phyloP scores from a whole-genome alignment of 1,140 invertebrate species.

The Metopolophium dirhodum region DNA sequence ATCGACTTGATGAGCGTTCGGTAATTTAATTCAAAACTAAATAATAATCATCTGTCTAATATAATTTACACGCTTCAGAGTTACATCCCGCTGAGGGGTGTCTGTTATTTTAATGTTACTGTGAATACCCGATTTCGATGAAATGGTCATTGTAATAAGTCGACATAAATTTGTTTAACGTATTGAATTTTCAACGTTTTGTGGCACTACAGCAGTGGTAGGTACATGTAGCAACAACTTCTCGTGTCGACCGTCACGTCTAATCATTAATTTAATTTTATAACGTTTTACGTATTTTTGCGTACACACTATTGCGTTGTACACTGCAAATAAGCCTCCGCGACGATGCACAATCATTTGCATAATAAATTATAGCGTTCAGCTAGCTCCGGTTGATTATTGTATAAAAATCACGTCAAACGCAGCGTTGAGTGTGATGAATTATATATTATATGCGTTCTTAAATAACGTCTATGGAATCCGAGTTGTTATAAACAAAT shows the following conservation, averaged over 20 bases:
- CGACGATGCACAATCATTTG: background rate
- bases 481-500: background rate
- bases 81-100: too few relatives aligned
- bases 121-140: background rate
- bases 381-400: background rate
- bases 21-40: background rate
- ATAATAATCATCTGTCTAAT: too few relatives aligned
- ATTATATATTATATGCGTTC: background rate
- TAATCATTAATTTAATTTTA: background rate
- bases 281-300: background rate
- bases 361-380: background rate
- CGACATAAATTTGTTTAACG: background rate
- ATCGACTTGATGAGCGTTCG: background rate
- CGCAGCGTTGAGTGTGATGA: background rate
- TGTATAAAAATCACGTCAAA: constrained; percentile 5
- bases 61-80: too few relatives aligned
- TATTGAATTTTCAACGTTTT: background rate
- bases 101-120: background rate
- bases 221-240: background rate
- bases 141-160: background rate
- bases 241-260: too few relatives aligned
- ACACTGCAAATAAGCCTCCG: background rate
- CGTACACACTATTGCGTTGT: background rate
- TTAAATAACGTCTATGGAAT: background rate
- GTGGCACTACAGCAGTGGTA: background rate